Conservation (phyloP, 1,140 invertebrate species). For the Tetragonula clypearis region DNA sequence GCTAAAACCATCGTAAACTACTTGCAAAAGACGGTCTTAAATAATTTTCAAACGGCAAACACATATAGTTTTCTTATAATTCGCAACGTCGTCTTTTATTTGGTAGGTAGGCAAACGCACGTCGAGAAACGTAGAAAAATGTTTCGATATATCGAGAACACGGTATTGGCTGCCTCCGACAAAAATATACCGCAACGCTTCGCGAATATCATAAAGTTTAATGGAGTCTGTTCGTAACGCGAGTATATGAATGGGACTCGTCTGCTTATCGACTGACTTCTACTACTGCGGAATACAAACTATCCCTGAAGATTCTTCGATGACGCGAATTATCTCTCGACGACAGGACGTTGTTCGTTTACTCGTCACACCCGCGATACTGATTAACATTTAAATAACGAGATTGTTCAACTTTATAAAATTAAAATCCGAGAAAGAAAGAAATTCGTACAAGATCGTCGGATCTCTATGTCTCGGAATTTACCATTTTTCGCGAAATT, state of each 20-base stretch:
- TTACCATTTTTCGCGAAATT: neutral
- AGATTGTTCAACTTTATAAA: neutral
- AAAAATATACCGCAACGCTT: neutral
- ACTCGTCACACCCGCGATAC: neutral
- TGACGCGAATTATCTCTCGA: neutral
- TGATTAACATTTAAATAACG: neutral
- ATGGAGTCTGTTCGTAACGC: neutral
- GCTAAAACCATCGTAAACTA: no score
- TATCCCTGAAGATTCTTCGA: neutral
- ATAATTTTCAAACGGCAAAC: no score
- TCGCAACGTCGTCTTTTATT: no score
- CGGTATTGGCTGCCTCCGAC: neutral
- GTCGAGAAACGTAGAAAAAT: neutral
- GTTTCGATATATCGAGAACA: neutral
- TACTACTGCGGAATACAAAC: conserved; percentile 37
- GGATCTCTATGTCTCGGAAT: neutral
- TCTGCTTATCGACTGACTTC: conserved; percentile 8
- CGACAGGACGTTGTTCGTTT: neutral
- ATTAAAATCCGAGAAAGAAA: neutral
- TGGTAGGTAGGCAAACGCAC: no score
- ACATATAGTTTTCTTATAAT: no score
- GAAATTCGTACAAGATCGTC: neutral
- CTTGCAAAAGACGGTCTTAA: no score
- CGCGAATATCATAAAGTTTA: neutral
- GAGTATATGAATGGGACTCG: neutral